Percentiles rank a stretch among this genome's conserved stretches.
These are phyloP conservation scores for Perodicticus potto DNA, from an alignment of 2,797 vertebrate species.

Conservation along the genomic window DNA sequence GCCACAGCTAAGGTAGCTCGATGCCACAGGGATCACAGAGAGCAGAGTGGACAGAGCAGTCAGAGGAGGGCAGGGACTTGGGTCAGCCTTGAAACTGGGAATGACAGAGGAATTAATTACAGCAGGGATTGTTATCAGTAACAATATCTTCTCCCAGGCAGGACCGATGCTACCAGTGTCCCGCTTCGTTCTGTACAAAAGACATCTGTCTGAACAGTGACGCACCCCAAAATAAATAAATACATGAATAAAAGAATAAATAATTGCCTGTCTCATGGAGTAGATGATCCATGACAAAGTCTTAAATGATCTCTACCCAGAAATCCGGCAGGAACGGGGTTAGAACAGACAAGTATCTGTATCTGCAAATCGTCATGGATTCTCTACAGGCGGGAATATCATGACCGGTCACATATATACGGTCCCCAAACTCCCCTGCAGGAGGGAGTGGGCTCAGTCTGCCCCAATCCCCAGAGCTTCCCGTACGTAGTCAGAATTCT, in stretches of 20 bases:
- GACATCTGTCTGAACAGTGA: background rate
- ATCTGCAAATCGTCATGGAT: background rate
- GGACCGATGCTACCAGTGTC: background rate
- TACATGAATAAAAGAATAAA: background rate
- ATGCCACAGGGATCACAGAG: background rate
- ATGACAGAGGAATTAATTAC: background rate
- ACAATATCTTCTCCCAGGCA: background rate
- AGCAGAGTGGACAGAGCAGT: background rate
- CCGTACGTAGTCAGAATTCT: background rate
- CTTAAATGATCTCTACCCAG: background rate
- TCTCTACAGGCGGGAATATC: background rate
- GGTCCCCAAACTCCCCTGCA: rapidly evolving
- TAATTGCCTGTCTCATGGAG: background rate
- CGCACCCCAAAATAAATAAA: background rate
- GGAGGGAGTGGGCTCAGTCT: background rate
- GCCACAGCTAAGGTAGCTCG: background rate
- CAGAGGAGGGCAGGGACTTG: background rate
- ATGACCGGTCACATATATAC: background rate
- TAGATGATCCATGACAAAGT: background rate
- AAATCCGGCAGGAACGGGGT: background rate
- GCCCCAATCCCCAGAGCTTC: rapidly evolving
- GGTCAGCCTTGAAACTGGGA: background rate
- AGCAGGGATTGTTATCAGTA: background rate
- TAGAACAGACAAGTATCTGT: background rate
- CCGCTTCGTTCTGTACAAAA: background rate